Base-by-base conservation (phyloP, 2,888 invertebrate genomes). In the Venusia cambrica region DNA sequence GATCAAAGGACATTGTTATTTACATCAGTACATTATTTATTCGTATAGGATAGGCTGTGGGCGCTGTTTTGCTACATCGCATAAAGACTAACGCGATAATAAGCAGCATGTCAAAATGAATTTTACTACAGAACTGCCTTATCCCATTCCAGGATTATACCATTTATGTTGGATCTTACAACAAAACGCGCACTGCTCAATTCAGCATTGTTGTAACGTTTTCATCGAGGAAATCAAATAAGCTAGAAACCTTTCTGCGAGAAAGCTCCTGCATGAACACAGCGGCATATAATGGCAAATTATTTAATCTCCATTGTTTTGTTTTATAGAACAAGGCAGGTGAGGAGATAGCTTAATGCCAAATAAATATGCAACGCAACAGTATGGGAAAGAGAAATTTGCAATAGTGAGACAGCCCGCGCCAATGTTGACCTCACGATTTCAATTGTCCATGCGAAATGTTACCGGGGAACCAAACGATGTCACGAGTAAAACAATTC, bases 361-460 rank as follows among this genome's bases (percentile, higher is more conserved):
- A 65, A 65, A 66, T 67, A 77, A 75, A 75, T 72, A 73, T 73
- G 62, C 73, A 66, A 59, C 60, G 62, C 61, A 43, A 57, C 69
- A 64, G 75, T 83, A 77, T 80, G 80, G 79, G 79, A 79, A 79
- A 75, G 78, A 78, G 81, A 83, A 81, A 83, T 80, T 80, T 73
- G 77, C 77, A 72, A 69, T 69, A 63, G 67, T 66, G 72, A 77
- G 75, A 73, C 73, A 69, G 77, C 71, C 58, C 73, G 68, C 72
- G 75, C 71, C 77, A 73, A 73, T 69, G 78, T 62, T 83, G 85
- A 84, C 84, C 84, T 85, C 85, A 85, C 85, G 85, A 79, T 83
- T 85, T 78, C 84, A 80, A 84, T 83, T 83, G 84, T 83, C 84
- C 83, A 80, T 79, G 79, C 77, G 65, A 83, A 84, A 81, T 81